These are phyloP conservation scores for Melanotaenia maccullochi DNA, from an alignment of 2,797 vertebrate species.

Conservation along the genomic window DNA sequence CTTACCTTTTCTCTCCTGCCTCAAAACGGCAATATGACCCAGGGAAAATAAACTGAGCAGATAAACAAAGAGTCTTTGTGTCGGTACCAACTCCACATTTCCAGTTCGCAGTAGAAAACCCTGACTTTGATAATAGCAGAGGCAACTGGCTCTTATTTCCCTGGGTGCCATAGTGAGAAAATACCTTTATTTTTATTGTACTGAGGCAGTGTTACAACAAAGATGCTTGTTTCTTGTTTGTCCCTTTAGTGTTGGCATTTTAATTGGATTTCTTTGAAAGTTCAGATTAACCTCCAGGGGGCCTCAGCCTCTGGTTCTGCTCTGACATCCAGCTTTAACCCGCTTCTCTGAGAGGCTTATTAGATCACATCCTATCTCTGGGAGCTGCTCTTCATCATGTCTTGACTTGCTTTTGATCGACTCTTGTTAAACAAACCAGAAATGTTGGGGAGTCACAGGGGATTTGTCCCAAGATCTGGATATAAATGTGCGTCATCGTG, in stretches of 20 bases:
- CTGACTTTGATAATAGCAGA: constrained; percentile 47
- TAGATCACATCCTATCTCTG: constrained; percentile 57
- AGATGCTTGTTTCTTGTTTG: constrained; percentile 54
- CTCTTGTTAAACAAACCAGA: constrained; percentile 40
- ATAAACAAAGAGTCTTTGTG: constrained; percentile 49
- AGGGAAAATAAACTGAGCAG: constrained; percentile 24
- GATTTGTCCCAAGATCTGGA: constrained; percentile 4
- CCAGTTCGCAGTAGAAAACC: constrained; percentile 38
- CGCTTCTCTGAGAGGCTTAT: constrained; percentile 54
- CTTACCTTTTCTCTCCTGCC: constrained; percentile 18
- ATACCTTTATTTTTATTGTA: constrained; percentile 43
- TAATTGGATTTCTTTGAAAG: constrained; percentile 80
- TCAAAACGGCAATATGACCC: constrained; percentile 26
- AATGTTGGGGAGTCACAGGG: constrained; percentile 14
- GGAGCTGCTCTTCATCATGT: constrained; percentile 51
- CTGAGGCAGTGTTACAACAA: constrained; percentile 53
- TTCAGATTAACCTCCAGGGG: constrained; percentile 71
- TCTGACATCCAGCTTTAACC: constrained; percentile 51
- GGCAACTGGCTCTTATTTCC: constrained; percentile 42
- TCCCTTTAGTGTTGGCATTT: constrained; percentile 60
- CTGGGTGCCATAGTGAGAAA: constrained; percentile 46
- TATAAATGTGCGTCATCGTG: too few relatives aligned
- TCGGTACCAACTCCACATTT: constrained; percentile 29
- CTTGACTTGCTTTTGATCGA: constrained; percentile 53
- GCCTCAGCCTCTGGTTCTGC: constrained; percentile 33